phyloP scores from a whole-genome alignment of 2,113 vertebrate genomes.

The Mustelus asterias region DNA sequence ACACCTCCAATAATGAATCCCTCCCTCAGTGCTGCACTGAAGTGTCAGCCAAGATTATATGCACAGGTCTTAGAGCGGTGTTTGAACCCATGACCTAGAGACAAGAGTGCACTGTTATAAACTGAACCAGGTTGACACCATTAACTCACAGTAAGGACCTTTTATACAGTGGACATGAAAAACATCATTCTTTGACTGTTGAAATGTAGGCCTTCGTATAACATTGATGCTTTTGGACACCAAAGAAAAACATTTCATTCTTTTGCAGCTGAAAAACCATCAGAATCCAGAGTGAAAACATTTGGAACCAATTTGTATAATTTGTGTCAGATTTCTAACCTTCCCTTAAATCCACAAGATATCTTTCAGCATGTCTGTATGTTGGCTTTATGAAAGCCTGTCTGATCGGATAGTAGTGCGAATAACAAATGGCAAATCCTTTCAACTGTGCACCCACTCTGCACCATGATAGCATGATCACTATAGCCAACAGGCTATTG shows the following conservation, averaged over 20 bases:
- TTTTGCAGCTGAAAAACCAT: background rate
- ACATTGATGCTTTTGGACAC: conserved; percentile 11
- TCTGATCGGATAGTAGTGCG: background rate
- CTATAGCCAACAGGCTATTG: background rate
- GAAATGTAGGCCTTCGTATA: conserved; percentile 1
- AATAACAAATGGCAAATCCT: background rate
- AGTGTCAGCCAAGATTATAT: background rate
- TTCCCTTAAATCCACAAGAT: conserved; percentile 29
- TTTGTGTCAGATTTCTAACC: conserved; percentile 29
- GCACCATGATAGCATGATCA: background rate
- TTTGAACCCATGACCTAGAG: background rate
- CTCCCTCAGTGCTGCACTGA: background rate
- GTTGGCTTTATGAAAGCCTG: conserved; percentile 17
- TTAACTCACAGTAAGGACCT: background rate
- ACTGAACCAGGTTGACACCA: background rate
- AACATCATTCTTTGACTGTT: conserved; percentile 8
- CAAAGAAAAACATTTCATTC: conserved; percentile 29
- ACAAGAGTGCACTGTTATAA: background rate
- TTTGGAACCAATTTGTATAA: conserved; percentile 33
- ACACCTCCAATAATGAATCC: background rate
- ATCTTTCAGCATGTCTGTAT: background rate
- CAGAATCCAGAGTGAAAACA: conserved; percentile 29
- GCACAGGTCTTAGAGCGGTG: background rate
- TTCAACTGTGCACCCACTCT: background rate
- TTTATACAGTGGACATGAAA: conserved; percentile 7